Evolutionary conservation across 2,113 vertebrate species (phyloP).

Genomic region (human): GRCh38 chr3:737501-738000

Average conservation of each 20-base stretch:
- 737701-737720: background rate
- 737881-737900: background rate
- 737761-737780: no score
- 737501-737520: background rate
- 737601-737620: background rate
- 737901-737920: background rate
- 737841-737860: no score
- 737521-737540: background rate
- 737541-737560: background rate
- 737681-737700: background rate
- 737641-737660: background rate
- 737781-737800: background rate
- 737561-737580: background rate
- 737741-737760: background rate
- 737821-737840: background rate
- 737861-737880: background rate
- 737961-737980: background rate
- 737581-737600: background rate
- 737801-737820: background rate
- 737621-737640: background rate
- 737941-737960: background rate
- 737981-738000: background rate
- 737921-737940: background rate
- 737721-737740: background rate
- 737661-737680: background rate